These are phyloP conservation scores for Micromussa lordhowensis DNA, from an alignment of 92 coral and sea anemone species.

Conservation along the genomic window DNA sequence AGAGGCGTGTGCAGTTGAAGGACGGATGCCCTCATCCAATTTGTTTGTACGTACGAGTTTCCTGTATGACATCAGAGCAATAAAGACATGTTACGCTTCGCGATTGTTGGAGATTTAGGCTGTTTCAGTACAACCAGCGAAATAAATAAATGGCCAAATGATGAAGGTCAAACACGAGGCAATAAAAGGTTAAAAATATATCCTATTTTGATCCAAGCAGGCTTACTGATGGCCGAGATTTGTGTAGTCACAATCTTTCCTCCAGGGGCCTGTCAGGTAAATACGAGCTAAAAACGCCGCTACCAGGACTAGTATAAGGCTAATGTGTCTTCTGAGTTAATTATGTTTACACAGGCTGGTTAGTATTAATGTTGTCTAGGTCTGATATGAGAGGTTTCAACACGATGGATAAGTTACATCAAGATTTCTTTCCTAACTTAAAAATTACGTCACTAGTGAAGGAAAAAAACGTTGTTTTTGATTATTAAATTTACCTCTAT, in stretches of 20 bases:
- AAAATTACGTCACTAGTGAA: not conserved
- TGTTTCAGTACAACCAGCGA: not conserved
- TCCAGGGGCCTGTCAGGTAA: not conserved
- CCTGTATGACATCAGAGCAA: not conserved
- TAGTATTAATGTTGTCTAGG: too few relatives aligned
- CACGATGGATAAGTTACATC: not conserved
- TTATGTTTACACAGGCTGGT: too few relatives aligned
- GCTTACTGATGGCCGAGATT: not conserved
- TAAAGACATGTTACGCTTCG: not conserved
- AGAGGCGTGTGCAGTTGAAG: not conserved
- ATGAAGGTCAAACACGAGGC: not conserved
- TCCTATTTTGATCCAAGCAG: not conserved
- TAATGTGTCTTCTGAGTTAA: too few relatives aligned
- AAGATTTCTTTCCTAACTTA: not conserved
- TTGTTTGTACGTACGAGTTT: not conserved
- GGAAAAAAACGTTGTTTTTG: not conserved
- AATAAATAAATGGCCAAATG: not conserved
- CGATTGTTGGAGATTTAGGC: not conserved
- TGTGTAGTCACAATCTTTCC: not conserved
- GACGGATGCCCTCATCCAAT: conserved; percentile 3
- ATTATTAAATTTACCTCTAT: too few relatives aligned
- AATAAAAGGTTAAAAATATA: not conserved
- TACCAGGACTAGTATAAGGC: too few relatives aligned
- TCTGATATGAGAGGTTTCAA: not conserved
- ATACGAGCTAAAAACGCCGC: too few relatives aligned